A percentile compares a stretch with the other conserved stretches of the same genome.
These are phyloP conservation scores for Gymnothorax javanicus DNA, from an alignment of 2,797 vertebrate species.

Conservation along the genomic window DNA sequence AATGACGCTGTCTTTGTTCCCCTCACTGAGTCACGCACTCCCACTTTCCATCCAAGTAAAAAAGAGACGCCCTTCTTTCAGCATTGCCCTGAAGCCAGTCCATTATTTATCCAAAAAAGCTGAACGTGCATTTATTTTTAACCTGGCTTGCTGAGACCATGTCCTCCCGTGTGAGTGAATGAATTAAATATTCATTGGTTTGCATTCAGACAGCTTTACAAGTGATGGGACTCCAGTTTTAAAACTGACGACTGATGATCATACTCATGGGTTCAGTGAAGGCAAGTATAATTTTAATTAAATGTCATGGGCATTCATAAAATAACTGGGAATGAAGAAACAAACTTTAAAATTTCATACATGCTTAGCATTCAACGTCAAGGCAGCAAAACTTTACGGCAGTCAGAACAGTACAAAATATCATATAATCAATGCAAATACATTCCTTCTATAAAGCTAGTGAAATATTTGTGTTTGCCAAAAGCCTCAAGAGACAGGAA, in stretches of 20 bases:
- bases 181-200: not conserved
- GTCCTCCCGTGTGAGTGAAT: not conserved
- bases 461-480: too few relatives aligned
- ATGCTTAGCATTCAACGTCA: not conserved
- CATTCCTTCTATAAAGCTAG: not conserved
- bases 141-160: not conserved
- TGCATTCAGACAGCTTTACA: not conserved
- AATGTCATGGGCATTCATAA: not conserved
- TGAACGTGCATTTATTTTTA: not conserved
- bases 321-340: not conserved
- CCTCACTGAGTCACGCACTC: not conserved
- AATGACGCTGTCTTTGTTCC: not conserved
- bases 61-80: not conserved
- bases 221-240: not conserved
- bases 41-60: not conserved
- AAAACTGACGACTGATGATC: not conserved
- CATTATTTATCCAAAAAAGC: not conserved
- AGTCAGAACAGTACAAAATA: too few relatives aligned
- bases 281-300: not conserved
- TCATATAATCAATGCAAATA: not conserved
- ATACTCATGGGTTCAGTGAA: not conserved
- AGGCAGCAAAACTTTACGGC: too few relatives aligned
- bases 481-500: too few relatives aligned
- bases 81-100: not conserved
- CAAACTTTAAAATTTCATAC: not conserved